phyloP scores from a whole-genome alignment of 2,113 vertebrate genomes.

The Macquaria ambigua region DNA sequence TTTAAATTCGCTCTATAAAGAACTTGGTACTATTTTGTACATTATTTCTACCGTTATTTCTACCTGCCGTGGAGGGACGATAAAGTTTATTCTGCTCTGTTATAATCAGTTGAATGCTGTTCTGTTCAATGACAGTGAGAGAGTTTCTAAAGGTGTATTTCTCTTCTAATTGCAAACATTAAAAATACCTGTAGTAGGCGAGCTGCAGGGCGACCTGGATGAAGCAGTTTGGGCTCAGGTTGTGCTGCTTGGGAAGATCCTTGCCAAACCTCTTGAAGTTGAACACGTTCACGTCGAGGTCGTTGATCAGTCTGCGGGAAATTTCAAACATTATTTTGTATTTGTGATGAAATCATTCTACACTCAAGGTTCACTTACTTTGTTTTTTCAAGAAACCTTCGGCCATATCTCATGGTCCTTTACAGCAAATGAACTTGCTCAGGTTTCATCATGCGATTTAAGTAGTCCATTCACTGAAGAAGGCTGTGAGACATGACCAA shows the following conservation, averaged over 20 bases:
- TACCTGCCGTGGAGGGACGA: too few species aligned
- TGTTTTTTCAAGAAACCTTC: too few species aligned
- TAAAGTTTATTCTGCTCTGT: not conserved
- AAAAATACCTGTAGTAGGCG: constrained; percentile 86
- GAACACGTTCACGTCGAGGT: constrained; percentile 90
- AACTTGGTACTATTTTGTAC: not conserved
- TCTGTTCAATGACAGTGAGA: not conserved
- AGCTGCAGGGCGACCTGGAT: constrained; percentile 88
- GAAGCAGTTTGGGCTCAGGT: constrained; percentile 87
- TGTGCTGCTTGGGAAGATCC: constrained; percentile 83
- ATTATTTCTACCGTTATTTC: not conserved
- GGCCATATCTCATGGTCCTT: not conserved
- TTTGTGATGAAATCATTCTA: not conserved
- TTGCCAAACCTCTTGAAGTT: constrained; percentile 88
- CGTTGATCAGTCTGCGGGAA: constrained; percentile 85
- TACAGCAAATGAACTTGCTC: not conserved
- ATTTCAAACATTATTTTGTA: not conserved
- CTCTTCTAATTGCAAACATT: not conserved
- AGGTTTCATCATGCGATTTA: not conserved
- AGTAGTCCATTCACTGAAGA: not conserved
- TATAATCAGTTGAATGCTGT: not conserved
- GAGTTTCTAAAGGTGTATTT: not conserved
- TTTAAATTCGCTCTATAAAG: not conserved
- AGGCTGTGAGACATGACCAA: not conserved
- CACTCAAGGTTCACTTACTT: not conserved